These are phyloP conservation scores for Hyposmocoma kahamanoa DNA, from an alignment of 1,140 invertebrate genomes.

Conservation along the genomic window DNA sequence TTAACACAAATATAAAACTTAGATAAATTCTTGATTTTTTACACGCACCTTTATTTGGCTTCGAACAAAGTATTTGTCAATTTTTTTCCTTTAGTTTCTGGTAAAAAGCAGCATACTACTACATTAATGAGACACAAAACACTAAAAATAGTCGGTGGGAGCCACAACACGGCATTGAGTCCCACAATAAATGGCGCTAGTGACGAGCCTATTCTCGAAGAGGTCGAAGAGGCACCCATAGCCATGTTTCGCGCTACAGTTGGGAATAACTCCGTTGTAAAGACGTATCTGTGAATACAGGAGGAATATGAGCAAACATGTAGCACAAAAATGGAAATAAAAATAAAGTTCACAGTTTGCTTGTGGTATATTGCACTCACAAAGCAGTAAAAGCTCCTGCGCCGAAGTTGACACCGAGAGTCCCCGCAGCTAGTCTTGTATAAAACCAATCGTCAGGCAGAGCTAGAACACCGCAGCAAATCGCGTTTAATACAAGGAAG, in stretches of 20 bases:
- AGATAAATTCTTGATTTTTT: too few species aligned
- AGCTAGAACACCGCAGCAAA: slow-evolving; percentile 16
- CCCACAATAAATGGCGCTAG: slow-evolving; percentile 61
- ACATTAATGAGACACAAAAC: slow-evolving; percentile 74
- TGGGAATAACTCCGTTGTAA: slow-evolving; percentile 70
- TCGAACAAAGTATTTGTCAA: slow-evolving; percentile 24
- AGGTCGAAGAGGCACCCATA: slow-evolving; percentile 62
- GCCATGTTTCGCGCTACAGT: slow-evolving; percentile 71
- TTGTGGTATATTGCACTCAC: too few species aligned
- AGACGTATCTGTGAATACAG: slow-evolving; percentile 58
- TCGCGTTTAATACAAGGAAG: slow-evolving; percentile 12
- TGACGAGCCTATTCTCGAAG: slow-evolving; percentile 65
- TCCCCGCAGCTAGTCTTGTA: slow-evolving; percentile 14
- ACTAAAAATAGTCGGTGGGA: slow-evolving; percentile 80
- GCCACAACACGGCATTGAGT: slow-evolving; percentile 31
- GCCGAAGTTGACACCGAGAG: slow-evolving; percentile 12
- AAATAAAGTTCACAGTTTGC: too few species aligned
- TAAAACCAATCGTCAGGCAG: slow-evolving; percentile 25
- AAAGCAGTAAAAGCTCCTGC: slow-evolving; percentile 16
- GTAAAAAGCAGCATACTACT: slow-evolving; percentile 74
- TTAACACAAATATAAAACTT: too few species aligned
- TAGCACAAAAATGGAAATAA: background rate
- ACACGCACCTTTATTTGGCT: too few species aligned
- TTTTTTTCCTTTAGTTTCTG: slow-evolving; percentile 58
- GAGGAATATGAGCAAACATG: background rate